Evolutionary conservation across 1,140 invertebrate genomes (phyloP), one percentile per base, ranked within the genome.

Genomic region (Hylyphantes graminicola): DNA sequence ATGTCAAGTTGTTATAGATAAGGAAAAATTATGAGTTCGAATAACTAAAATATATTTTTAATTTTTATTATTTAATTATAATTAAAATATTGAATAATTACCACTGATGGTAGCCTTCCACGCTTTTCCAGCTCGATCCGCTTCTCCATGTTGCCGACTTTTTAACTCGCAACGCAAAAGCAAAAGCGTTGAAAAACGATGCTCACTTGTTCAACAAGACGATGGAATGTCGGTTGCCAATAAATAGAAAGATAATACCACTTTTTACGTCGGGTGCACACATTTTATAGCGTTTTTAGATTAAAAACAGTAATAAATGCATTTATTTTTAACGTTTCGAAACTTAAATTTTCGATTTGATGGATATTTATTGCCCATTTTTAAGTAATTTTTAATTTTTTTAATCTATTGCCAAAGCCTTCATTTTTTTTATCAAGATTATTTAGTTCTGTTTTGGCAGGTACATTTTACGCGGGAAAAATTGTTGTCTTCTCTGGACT

Each of bases 71-170:
- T 8, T 15, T 65, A 65, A 21, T 17, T 21, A 65, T 65, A 65
- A 21, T 17, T 19, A 19, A 21, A 21, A 19, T 65, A 17, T 65
- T 21, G 17, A 74, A 85, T 55, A 59, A 76, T 51, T 92, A 97
- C 96, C 92, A 96, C 93, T 88, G 92, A 93, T 86, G 95, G 93
- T 89, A 92, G 93, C 89, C 93, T 94, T 89, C 95, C 95, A 87
- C 95, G 92, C 90, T 94, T 94, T 91, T 97, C 96, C 88, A 97
- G 92, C 88, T 95, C 94, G 92, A 97, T 94, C 90, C 96, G 93
- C 89, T 97, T 97, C 92, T 97, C 96, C 96, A 97, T 97, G 80
- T 83, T 73, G 72, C 80, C 80, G 70, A 83, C 61, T 83, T 82
- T 81, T 63, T 63, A 61, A 73, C 80, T 83, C 75, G 61, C 70